phyloP scores from a whole-genome alignment of 2,113 vertebrate genomes.

The Cephalopterus ornatus region DNA sequence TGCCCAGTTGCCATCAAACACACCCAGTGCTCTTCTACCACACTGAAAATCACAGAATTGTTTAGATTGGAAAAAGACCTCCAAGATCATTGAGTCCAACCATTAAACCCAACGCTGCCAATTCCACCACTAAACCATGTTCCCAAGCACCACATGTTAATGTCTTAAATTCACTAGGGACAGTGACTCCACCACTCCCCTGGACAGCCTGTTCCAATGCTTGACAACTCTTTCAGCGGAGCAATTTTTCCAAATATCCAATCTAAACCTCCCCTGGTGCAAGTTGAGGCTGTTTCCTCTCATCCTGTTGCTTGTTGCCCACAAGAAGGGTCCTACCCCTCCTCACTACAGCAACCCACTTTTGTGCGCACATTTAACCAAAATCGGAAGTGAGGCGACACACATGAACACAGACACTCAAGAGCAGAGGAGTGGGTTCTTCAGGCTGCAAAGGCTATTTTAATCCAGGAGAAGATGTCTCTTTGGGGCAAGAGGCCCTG shows the following conservation, averaged over 20 bases:
- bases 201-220: no score
- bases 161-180: background rate
- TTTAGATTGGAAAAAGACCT: background rate
- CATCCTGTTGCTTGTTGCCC: background rate
- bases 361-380: rapidly evolving
- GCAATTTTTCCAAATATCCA: background rate
- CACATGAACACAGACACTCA: background rate
- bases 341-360: background rate
- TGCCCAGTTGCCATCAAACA: background rate
- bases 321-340: background rate
- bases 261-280: background rate
- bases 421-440: no score
- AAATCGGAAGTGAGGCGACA: background rate
- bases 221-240: background rate
- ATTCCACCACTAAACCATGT: background rate
- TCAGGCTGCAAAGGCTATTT: background rate
- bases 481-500: background rate
- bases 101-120: background rate
- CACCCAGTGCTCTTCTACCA: rapidly evolving
- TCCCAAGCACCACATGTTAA: background rate
- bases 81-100: background rate
- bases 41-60: background rate
- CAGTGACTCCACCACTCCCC: background rate
- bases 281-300: background rate
- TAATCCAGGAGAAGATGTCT: background rate